phyloP scores from a whole-genome alignment of 35 echinoderm and acorn worm species.

The Amphiura filiformis region DNA sequence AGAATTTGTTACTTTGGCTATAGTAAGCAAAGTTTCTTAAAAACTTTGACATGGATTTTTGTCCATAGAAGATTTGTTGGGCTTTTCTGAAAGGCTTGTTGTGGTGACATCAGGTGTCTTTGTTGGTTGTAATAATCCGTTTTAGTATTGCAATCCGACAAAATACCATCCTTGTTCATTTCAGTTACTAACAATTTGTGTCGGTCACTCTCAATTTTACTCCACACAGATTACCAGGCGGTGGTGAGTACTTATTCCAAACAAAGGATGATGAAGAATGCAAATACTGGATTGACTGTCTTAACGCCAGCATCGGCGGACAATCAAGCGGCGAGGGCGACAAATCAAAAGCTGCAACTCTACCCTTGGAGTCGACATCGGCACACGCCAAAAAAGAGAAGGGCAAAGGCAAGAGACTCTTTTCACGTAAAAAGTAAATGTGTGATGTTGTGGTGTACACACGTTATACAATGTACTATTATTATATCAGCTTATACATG shows the following conservation, averaged over 20 bases:
- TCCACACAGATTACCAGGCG: constrained; percentile 61
- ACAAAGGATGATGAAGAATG: constrained; percentile 81
- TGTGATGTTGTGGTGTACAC: neutral
- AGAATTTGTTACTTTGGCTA: too few relatives aligned
- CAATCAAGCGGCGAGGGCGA: constrained; percentile 7
- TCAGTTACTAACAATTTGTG: too few relatives aligned
- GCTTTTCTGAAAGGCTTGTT: too few relatives aligned
- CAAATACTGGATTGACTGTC: constrained; percentile 61
- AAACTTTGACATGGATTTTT: too few relatives aligned
- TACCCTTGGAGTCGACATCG: constrained; percentile 8
- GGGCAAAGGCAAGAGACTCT: constrained; percentile 1
- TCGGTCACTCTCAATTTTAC: too few relatives aligned
- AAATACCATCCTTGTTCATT: too few relatives aligned
- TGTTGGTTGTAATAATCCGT: too few relatives aligned
- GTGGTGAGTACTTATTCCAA: constrained; percentile 84
- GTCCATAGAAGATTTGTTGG: too few relatives aligned
- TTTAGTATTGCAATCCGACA: too few relatives aligned
- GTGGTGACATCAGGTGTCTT: too few relatives aligned
- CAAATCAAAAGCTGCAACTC: constrained; percentile 21
- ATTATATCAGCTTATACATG: too few relatives aligned
- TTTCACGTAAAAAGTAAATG: constrained; percentile 1
- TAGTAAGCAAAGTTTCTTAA: too few relatives aligned
- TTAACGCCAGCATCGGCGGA: constrained; percentile 39
- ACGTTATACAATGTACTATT: neutral
- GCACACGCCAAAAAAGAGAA: constrained; percentile 17